phyloP scores from a whole-genome alignment of 1,140 invertebrate genomes.

The Drosophila orosa region DNA sequence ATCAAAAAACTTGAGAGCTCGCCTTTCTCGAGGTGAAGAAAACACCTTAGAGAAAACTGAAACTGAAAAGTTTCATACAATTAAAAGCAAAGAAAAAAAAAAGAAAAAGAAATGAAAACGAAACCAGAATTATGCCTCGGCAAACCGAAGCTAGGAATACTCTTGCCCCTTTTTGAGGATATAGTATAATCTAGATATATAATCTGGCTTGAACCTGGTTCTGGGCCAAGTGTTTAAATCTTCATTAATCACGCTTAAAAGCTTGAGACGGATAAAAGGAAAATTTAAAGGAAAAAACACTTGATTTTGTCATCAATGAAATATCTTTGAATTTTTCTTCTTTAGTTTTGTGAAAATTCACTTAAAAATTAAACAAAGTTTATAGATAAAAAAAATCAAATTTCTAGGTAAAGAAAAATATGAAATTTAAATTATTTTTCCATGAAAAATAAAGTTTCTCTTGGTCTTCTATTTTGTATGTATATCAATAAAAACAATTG shows the following conservation, averaged over 20 bases:
- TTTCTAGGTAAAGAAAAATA: too few relatives aligned
- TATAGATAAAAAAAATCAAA: not conserved
- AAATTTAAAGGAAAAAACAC: not conserved
- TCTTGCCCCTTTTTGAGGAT: slow-evolving; percentile 1
- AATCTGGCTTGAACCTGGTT: not conserved
- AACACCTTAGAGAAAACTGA: not conserved
- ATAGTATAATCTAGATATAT: not conserved
- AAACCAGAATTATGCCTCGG: slow-evolving; percentile 5
- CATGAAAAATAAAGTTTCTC: not conserved
- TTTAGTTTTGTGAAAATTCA: not conserved
- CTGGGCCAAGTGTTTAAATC: not conserved
- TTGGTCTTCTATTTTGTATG: too few relatives aligned
- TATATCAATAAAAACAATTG: too few relatives aligned
- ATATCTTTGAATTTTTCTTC: not conserved
- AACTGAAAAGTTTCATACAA: slow-evolving; percentile 31
- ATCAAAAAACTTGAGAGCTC: not conserved
- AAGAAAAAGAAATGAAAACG: not conserved
- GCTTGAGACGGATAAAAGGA: too few relatives aligned
- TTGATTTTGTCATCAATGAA: not conserved
- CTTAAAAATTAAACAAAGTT: not conserved
- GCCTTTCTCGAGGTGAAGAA: slow-evolving; percentile 12
- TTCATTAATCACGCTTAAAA: not conserved
- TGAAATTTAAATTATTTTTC: too few relatives aligned
- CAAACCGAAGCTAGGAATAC: slow-evolving; percentile 33
- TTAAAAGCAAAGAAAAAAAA: slow-evolving; percentile 21